Evolutionary conservation across 1,140 invertebrate species (phyloP), one percentile per base, ranked within the genome.

Genomic region (Atta texana): DNA sequence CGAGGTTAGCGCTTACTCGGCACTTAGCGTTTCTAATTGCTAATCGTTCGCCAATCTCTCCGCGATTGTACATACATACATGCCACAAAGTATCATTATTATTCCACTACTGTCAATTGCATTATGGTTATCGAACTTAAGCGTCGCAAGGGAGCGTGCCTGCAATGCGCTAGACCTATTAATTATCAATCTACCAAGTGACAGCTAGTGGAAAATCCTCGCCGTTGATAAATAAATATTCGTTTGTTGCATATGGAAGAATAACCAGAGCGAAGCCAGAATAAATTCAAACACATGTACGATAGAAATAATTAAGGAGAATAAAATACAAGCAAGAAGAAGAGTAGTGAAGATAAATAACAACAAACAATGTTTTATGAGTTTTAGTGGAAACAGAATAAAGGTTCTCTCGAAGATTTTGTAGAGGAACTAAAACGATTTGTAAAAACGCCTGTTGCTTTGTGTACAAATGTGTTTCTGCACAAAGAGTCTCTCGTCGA

Each of bases 11-110:
- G 21, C 18, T 21, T 74, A 53, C 24, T 68, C 55, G 21, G 31
- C 24, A 74, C 39, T 82, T 82, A 72, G 44, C 51, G 80, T 61
- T n/a, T n/a, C 68, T 74, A 82, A 82, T 82, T 49, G 55, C 55
- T 82, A 74, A 74, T 61, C 66, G 28, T 53, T 71, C 78, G 28
- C 44, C 64, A 69, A 69, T 81, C 64, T 64, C 49, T 57, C 14
- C 12, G 55, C 53, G 53, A 82, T 74, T 49, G 24, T 59, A 82
- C 6, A 28, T 39, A 12, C 44, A 66, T 49, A 68, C 39, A 6
- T 34, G 21, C 57, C 66, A 16, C 18, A 66, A 34, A 18, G 18
- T 61, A 24, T 18, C 24, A 59, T 74, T 74, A 61, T 49, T 74
- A 61, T 49, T 74, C 6, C 39, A 12, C 34, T 16, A 61, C 24